Evolutionary conservation across 2,888 invertebrate genomes (phyloP).

Genomic region (Andrena haemorrhoa): DNA sequence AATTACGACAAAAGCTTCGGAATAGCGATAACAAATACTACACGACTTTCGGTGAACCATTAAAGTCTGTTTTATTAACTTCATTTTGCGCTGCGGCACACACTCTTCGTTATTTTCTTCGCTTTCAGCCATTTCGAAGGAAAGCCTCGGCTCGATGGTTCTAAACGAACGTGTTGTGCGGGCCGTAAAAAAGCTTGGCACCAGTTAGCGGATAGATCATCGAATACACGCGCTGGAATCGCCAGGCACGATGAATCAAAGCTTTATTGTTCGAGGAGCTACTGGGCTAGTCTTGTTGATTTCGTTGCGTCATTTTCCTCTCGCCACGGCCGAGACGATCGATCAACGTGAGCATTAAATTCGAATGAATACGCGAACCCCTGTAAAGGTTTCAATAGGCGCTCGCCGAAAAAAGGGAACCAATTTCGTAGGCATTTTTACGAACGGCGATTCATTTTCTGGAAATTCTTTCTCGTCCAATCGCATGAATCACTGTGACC

Average conservation of each 20-base stretch:
- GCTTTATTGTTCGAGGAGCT: conserved; percentile 37
- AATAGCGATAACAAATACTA: not conserved
- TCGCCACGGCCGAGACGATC: conserved; percentile 42
- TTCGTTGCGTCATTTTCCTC: conserved; percentile 51
- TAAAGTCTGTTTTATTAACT: not conserved
- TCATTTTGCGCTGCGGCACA: not conserved
- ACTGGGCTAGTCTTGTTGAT: conserved; percentile 17
- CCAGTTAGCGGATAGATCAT: conserved; percentile 37
- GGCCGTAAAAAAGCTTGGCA: conserved; percentile 42
- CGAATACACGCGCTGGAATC: conserved; percentile 20
- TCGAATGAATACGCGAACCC: conserved; percentile 32
- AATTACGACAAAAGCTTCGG: not conserved
- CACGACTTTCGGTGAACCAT: not conserved
- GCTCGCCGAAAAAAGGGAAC: conserved; percentile 15
- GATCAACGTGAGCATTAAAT: conserved; percentile 47
- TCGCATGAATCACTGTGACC: not conserved
- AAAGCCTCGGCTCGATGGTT: conserved; percentile 12
- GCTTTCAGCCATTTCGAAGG: not conserved
- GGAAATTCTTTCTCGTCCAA: not conserved
- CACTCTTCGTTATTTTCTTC: not conserved
- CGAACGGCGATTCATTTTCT: conserved; percentile 9
- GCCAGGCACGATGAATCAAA: conserved; percentile 45
- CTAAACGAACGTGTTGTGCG: conserved; percentile 11
- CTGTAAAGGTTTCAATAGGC: conserved; percentile 30
- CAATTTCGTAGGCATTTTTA: conserved; percentile 11